Conservation (phyloP, 30 jellyfish, hydroid and myxozoan species). For the Chironex yamaguchii region DNA sequence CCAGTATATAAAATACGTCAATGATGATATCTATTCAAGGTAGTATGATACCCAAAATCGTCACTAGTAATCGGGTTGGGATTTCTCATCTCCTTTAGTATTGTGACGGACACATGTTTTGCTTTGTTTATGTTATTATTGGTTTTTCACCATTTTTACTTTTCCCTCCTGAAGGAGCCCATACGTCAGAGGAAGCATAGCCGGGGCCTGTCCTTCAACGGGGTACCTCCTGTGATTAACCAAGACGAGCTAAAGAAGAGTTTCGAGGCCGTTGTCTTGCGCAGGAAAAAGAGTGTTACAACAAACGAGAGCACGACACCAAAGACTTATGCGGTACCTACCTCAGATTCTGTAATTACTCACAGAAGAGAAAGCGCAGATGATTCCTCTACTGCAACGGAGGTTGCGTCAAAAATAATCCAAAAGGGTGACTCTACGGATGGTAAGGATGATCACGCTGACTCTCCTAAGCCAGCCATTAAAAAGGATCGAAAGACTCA, state of each 20-base stretch:
- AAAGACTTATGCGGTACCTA: too few relatives aligned
- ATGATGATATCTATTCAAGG: too few relatives aligned
- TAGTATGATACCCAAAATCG: too few relatives aligned
- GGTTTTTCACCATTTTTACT: too few relatives aligned
- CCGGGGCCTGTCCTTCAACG: background rate
- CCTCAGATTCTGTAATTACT: too few relatives aligned
- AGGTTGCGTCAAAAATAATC: background rate
- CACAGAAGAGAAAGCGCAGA: too few relatives aligned
- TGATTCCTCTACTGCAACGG: background rate
- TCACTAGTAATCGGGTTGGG: too few relatives aligned
- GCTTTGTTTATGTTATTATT: too few relatives aligned
- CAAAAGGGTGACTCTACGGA: background rate
- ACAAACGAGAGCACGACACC: background rate
- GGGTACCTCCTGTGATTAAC: background rate
- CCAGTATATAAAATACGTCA: too few relatives aligned
- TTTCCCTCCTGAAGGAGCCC: too few relatives aligned
- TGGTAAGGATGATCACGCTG: background rate
- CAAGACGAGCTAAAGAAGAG: background rate
- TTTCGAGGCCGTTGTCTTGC: background rate
- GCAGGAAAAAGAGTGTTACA: background rate
- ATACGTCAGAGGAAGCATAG: background rate
- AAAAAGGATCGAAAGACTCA: background rate
- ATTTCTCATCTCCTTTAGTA: too few relatives aligned
- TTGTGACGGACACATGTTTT: too few relatives aligned
- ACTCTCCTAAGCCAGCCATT: background rate